Conservation (phyloP, 2,888 invertebrate genomes). For the Acronicta alni region DNA sequence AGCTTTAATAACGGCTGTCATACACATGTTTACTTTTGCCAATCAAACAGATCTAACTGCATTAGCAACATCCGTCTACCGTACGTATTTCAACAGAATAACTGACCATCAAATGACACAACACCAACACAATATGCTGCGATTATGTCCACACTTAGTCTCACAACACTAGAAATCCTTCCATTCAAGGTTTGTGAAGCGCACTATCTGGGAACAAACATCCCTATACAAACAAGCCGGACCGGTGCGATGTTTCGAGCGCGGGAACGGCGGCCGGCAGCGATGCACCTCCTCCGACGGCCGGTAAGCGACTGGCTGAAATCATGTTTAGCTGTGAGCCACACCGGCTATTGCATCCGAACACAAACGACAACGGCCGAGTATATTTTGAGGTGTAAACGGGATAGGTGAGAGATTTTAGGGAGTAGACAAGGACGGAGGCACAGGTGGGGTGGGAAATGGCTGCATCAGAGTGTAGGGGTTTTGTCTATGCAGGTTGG, state of each 20-base stretch:
- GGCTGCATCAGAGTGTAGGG: slow-evolving; percentile 76
- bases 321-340: slow-evolving; percentile 87
- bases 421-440: slow-evolving; percentile 71
- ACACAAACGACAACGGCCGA: slow-evolving; percentile 85
- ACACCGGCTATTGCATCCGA: slow-evolving; percentile 89
- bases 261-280: slow-evolving; percentile 74
- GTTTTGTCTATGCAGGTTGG: slow-evolving; percentile 81
- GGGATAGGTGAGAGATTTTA: slow-evolving; percentile 70
- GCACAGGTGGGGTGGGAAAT: slow-evolving; percentile 81
- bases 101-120: slow-evolving; percentile 76
- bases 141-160: slow-evolving; percentile 57
- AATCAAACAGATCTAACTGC: slow-evolving; percentile 81
- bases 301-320: slow-evolving; percentile 85
- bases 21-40: slow-evolving; percentile 82
- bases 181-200: slow-evolving; percentile 75
- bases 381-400: slow-evolving; percentile 82
- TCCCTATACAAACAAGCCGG: slow-evolving; percentile 80
- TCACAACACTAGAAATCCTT: slow-evolving; percentile 78
- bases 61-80: slow-evolving; percentile 75
- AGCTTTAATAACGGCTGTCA: slow-evolving; percentile 76
- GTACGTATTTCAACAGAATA: slow-evolving; percentile 65
- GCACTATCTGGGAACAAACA: slow-evolving; percentile 85
- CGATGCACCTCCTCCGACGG: slow-evolving; percentile 77
- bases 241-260: slow-evolving; percentile 80
- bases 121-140: slow-evolving; percentile 72